phyloP scores from a whole-genome alignment of 1,140 invertebrate species.

The Drosophila sulfurigaster region DNA sequence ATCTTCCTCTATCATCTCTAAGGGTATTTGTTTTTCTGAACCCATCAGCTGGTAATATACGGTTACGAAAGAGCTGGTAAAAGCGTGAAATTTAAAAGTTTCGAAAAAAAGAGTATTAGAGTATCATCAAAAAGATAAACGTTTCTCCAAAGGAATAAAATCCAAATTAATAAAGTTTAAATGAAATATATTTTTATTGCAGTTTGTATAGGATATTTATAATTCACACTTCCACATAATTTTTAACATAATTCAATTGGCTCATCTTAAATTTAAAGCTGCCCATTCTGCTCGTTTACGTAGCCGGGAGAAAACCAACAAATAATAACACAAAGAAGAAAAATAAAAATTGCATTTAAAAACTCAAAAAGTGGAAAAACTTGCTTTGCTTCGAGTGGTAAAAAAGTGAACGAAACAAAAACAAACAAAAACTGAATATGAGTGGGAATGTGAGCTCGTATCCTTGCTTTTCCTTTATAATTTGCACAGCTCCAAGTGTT shows the following conservation, averaged over 20 bases:
- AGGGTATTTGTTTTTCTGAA: neutral
- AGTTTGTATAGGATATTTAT: no score
- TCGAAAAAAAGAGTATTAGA: no score
- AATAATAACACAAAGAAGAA: constrained; percentile 9
- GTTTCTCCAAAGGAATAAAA: no score
- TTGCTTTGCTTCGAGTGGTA: constrained; percentile 56
- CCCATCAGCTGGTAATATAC: constrained; percentile 4
- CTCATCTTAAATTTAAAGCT: constrained; percentile 3
- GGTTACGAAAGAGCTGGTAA: neutral
- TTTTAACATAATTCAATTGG: neutral
- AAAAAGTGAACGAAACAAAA: constrained; percentile 28
- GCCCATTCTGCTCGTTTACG: constrained; percentile 1
- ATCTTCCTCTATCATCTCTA: constrained; percentile 21
- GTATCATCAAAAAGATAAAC: neutral
- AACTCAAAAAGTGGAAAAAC: constrained; percentile 69
- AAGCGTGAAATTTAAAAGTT: neutral
- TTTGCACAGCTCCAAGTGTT: constrained; percentile 53
- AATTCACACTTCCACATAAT: no score
- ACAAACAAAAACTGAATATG: constrained; percentile 55
- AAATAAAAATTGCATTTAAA: constrained; percentile 51
- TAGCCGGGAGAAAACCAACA: neutral
- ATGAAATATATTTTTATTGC: no score
- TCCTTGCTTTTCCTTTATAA: constrained; percentile 68
- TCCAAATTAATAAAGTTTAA: no score
- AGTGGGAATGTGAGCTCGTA: constrained; percentile 38